These are phyloP conservation scores for Microplitis demolitor DNA, from an alignment of 1,140 invertebrate genomes.

Conservation along the genomic window DNA sequence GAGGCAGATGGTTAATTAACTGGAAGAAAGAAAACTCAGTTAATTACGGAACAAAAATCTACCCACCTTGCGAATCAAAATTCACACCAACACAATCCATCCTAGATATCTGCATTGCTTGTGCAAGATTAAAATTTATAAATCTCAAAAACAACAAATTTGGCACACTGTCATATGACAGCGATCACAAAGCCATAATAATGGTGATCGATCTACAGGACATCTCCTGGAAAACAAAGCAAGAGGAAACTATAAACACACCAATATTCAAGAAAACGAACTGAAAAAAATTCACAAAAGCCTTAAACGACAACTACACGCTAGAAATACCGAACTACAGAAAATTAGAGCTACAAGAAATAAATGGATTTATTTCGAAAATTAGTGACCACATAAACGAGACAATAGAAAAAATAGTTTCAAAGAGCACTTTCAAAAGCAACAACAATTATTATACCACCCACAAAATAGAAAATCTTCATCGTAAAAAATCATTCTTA, in stretches of 20 bases:
- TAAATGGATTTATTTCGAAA: constrained; percentile 10
- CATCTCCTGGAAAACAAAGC: neutral
- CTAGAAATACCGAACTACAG: constrained; percentile 6
- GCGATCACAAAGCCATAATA: neutral
- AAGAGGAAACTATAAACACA: neutral
- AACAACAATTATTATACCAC: constrained; percentile 8
- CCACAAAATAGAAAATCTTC: constrained; percentile 9
- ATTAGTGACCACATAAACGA: neutral
- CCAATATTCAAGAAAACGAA: constrained; percentile 23
- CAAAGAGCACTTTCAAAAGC: constrained; percentile 1
- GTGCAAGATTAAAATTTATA: neutral
- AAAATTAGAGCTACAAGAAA: constrained; percentile 24
- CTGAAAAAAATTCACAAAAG: constrained; percentile 23
- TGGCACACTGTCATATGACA: neutral
- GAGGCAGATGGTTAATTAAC: neutral
- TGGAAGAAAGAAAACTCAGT: neutral
- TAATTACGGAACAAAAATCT: neutral
- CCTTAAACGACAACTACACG: neutral
- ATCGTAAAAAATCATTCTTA: constrained; percentile 3
- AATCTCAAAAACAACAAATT: neutral
- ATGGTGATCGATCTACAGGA: neutral
- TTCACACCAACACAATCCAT: neutral
- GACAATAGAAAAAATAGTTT: constrained; percentile 16
- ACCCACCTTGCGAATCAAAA: neutral
- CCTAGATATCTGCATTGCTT: neutral